Base-by-base conservation (phyloP, 1,140 invertebrate species). In the Dendroctonus ponderosae region DNA sequence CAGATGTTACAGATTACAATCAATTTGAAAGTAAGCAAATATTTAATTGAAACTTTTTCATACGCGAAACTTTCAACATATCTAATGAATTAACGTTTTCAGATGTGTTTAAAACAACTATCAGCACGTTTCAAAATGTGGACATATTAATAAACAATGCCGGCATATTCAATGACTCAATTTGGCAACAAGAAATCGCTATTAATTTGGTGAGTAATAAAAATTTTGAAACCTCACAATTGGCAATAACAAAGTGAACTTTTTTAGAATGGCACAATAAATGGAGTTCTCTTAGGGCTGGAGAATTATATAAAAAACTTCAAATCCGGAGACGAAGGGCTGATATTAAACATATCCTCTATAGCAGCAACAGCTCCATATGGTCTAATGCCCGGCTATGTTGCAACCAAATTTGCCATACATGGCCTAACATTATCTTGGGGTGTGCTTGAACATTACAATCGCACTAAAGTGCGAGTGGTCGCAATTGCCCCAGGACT, bases 201-300 rank as follows among this genome's bases (percentile, higher is more conserved):
- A 76, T 83, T 9, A 83, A 84, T 69, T 68, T 83, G 62, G 82
- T 84, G 73, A n/a, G n/a, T n/a, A n/a, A n/a, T n/a, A n/a, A n/a
- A n/a, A n/a, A n/a, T n/a, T n/a, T n/a, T n/a, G n/a, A n/a, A n/a
- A n/a, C n/a, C n/a, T n/a, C n/a, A n/a, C n/a, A n/a, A n/a, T n/a
- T n/a, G n/a, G n/a, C n/a, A n/a, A n/a, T n/a, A n/a, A n/a, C n/a
- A n/a, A n/a, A n/a, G n/a, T n/a, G n/a, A n/a, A n/a, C n/a, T n/a
- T n/a, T 67, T 68, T 5, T 50, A 75, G 74, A 74, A 71, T 60
- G 72, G 72, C 15, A 61, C 66, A 15, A 67, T 71, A 15, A 44
- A 71, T 46, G 74, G 74, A 15, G 62, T 70, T 15, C 48, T 73
- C 2, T 54, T 75, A 7, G 74, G 54, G 7, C 37, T 53, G 6